Evolutionary conservation across 2,113 vertebrate genomes (phyloP), one percentile per base, ranked within the genome.

Genomic region (Cyphomyrus plagiostoma): DNA sequence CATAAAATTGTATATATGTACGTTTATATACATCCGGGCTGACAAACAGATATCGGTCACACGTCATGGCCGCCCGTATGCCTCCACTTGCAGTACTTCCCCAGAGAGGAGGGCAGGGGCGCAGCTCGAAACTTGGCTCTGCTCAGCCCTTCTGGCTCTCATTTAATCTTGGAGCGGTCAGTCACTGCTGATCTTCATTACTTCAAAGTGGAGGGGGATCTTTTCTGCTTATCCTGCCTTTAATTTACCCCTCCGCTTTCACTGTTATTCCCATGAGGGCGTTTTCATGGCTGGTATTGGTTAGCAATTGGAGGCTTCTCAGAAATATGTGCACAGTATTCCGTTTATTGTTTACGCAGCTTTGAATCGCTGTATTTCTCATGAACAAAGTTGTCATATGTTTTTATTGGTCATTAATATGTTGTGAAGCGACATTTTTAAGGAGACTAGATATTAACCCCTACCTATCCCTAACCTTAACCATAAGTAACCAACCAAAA

Each of bases 131-230:
- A 93, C 94, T 96, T 96, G 96, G 96, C 96, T 95, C 93, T 88
- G 91, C 93, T 92, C 91, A 92, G 91, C 52, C 74, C 95, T 95
- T 95, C 96, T 97, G 96, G 95, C 95, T 97, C 96, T 93, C 96
- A 97, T 97, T 97, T 97, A 97, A 93, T 97, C 93, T 93, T 96
- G 95, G 94, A 96, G 94, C 92, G n/a, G 62, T 30, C 62, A 92
- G 91, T 91, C 91, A 93, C 88, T 93, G 92, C 93, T 91, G 94
- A 95, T 95, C 96, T 92, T 96, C 96, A 96, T 97, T 96, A 96
- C 94, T 95, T 96, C 95, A 94, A 92, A 95, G 94, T 95, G 91
- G 93, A 93, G 93, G 93, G 94, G 91, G 48, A 86, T 45, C 85
- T 84, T 90, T 91, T 93, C 92, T 93, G 93, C 93, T 94, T 95